Evolutionary conservation across 2,888 invertebrate species (phyloP).

Genomic region (Tryphoninae sp.): DNA sequence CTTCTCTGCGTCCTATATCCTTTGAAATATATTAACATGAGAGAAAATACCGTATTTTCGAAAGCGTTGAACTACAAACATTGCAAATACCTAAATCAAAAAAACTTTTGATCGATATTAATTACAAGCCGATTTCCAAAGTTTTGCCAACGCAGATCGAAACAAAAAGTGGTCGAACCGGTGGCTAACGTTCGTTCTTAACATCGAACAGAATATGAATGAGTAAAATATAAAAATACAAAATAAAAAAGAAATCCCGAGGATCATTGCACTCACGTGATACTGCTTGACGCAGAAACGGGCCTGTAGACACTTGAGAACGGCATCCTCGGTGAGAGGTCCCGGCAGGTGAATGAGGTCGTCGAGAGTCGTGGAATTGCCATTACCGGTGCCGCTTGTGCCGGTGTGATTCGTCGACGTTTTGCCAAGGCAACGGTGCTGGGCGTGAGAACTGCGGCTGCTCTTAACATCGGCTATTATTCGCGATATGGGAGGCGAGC

Average conservation of each 20-base stretch:
- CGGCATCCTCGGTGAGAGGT: constrained; percentile 96
- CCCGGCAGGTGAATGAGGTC: constrained; percentile 96
- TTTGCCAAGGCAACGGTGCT: constrained; percentile 74
- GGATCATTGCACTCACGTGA: constrained; percentile 86
- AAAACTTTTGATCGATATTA: too few species aligned
- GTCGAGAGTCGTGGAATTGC: constrained; percentile 85
- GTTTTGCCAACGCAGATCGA: too few species aligned
- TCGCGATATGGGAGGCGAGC: constrained; percentile 77
- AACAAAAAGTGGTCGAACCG: too few species aligned
- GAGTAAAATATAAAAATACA: constrained; percentile 2
- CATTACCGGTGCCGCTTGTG: constrained; percentile 65
- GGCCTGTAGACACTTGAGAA: constrained; percentile 94
- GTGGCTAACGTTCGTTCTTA: too few species aligned
- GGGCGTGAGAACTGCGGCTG: constrained; percentile 77
- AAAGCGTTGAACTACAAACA: too few species aligned
- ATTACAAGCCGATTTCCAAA: too few species aligned
- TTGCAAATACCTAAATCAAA: too few species aligned
- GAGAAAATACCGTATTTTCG: too few species aligned
- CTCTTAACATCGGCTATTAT: constrained; percentile 78
- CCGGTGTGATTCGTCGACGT: constrained; percentile 57
- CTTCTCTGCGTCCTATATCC: too few species aligned
- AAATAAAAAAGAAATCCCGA: neutral
- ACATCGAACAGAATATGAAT: neutral
- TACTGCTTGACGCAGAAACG: constrained; percentile 93
- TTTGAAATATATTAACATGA: too few species aligned